Evolutionary conservation across 2,888 invertebrate species (phyloP), one percentile per base, ranked within the genome.

Genomic region (Thyatira batis): DNA sequence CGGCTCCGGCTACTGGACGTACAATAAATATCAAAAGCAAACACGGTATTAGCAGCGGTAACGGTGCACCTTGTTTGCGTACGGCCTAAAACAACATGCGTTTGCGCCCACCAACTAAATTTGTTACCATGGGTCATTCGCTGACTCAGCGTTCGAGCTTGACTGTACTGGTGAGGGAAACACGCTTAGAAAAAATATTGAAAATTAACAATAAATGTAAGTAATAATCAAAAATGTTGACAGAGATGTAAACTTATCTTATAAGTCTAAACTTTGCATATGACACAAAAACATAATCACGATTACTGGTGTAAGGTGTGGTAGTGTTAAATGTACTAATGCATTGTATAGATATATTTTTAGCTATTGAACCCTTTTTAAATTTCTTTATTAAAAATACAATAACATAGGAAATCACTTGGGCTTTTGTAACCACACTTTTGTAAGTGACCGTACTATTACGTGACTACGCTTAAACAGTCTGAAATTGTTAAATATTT

Each of bases 31-130:
- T 89, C 76, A 75, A 79, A 78, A 70, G 83, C 78, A 91, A 91
- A 92, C 91, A 91, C 73, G 65, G 83, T 82, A 85, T 90, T 88
- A 88, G 87, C 87, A 86, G 82, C 84, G 88, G 90, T 87, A 89
- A 87, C 82, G 86, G 83, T 87, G 88, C 86, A 80, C 75, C 74
- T 62, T 91, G 91, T 92, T 91, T 92, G 87, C 73, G 65, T 76
- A 82, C 75, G 85, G 82, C 91, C 91, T 92, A 90, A 92, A 92
- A 89, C 90, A 92, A 92, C 92, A 92, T 76, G 85, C 85, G 89
- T 89, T 86, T 89, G 89, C 85, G 85, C 82, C 83, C 80, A 71
- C 80, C 76, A 77, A 79, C 82, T 81, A 80, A 87, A 87, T 88
- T 89, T 87, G 90, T 87, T 82, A 78, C 85, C 81, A 78, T 70